These are phyloP conservation scores for Lepus oiostolus DNA, from an alignment of 2,797 vertebrate genomes.

Conservation along the genomic window DNA sequence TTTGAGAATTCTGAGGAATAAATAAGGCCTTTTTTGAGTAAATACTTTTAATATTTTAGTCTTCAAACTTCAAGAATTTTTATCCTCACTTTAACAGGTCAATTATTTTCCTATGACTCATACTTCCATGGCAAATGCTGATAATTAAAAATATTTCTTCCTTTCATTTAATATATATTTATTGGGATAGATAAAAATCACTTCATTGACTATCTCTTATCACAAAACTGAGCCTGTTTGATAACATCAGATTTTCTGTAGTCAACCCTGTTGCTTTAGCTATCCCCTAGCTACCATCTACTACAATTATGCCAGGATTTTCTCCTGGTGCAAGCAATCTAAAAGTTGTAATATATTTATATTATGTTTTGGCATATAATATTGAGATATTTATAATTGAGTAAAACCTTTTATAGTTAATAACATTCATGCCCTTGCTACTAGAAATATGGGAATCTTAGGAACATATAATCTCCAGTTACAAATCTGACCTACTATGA, in stretches of 20 bases:
- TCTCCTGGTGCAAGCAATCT: neutral
- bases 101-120: neutral
- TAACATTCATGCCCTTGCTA: neutral
- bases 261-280: neutral
- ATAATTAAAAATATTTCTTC: neutral
- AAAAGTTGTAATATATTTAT: neutral
- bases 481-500: neutral
- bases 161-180: neutral
- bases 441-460: neutral
- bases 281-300: neutral
- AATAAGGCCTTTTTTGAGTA: neutral
- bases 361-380: neutral
- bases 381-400: constrained; percentile 4
- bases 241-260: neutral
- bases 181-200: constrained; percentile 21
- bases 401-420: neutral
- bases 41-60: constrained; percentile 6
- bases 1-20: neutral
- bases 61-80: neutral
- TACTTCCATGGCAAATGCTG: neutral
- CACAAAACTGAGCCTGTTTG: neutral
- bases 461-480: neutral
- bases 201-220: neutral
- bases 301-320: neutral
- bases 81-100: neutral